Evolutionary conservation across 2,888 invertebrate genomes (phyloP), one percentile per base, ranked within the genome.

Genomic region (Scaptomyza tumidula): DNA sequence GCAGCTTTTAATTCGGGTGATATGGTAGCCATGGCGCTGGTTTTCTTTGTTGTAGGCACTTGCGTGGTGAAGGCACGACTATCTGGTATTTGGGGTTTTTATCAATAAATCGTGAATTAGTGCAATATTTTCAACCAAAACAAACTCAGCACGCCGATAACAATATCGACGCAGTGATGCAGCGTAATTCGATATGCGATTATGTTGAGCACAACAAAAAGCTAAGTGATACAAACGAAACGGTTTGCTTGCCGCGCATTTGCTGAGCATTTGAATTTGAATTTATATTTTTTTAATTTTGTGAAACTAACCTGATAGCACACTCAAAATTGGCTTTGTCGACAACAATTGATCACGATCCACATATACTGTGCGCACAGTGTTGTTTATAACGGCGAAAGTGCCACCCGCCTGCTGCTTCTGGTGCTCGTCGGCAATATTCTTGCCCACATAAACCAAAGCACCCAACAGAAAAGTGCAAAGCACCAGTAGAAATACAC

Each of bases 381-480:
- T 72, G 7, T 64, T 70, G 27, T 85, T 77, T 19, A 70, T 24
- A 44, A 60, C 52, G 44, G 65, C 54, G 13, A 65, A 54, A 39
- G 50, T 65, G n/a, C 61, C 61, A 37, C 50, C 75, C 10, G 67
- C 29, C 56, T 75, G 66, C 50, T 71, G 79, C 35, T 61, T 67
- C 46, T 71, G 78, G 46, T 88, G 88, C 58, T 89, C 90, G 6
- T 89, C 89, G 49, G 89, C 91, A 61, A 90, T 90, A 56, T 85
- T 90, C 63, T 89, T 89, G 33, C 92, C 92, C 29, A 92, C 91
- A 71, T 91, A 91, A 35, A 92, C 91, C 24, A 92, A 78, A 39
- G 91, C 90, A 19, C 89, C 90, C 61, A 92, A 73, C 48, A 92
- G 80, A 63, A 91, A 91, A 54, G 79, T 82, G 72, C 92, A 91